Evolutionary conservation across 2,797 vertebrate species (phyloP).

Genomic region (Rhinella marina): DNA sequence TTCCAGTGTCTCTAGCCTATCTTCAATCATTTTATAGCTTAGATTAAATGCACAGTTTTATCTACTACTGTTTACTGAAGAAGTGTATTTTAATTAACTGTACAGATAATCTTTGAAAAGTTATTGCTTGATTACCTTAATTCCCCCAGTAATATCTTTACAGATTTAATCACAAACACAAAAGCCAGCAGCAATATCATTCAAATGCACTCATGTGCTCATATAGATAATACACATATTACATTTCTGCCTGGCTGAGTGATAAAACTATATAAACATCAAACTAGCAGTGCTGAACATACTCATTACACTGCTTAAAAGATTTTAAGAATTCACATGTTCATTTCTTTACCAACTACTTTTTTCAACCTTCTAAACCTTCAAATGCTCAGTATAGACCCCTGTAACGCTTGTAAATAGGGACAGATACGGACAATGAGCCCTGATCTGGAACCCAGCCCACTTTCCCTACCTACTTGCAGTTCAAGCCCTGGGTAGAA

Average conservation of each 20-base stretch:
- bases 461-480: no score
- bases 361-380: no score
- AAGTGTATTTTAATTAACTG: neutral
- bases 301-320: no score
- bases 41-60: constrained; percentile 34
- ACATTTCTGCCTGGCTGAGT: neutral
- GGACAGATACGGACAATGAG: no score
- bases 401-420: no score
- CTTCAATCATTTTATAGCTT: constrained; percentile 62
- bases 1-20: constrained; percentile 46
- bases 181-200: neutral
- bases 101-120: neutral
- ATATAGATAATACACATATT: neutral
- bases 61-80: constrained; percentile 19
- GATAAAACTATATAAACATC: neutral
- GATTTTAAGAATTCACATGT: no score
- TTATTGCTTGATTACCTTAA: neutral
- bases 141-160: neutral
- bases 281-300: neutral
- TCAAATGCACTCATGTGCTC: neutral
- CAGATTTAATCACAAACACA: neutral
- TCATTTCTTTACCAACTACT: no score
- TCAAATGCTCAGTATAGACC: no score
- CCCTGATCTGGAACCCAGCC: no score
- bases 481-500: no score